Percentiles rank a stretch among this genome's conserved stretches.
Conservation (phyloP, 2,113 vertebrate genomes). For the Cyprinodon brontotheroides region DNA sequence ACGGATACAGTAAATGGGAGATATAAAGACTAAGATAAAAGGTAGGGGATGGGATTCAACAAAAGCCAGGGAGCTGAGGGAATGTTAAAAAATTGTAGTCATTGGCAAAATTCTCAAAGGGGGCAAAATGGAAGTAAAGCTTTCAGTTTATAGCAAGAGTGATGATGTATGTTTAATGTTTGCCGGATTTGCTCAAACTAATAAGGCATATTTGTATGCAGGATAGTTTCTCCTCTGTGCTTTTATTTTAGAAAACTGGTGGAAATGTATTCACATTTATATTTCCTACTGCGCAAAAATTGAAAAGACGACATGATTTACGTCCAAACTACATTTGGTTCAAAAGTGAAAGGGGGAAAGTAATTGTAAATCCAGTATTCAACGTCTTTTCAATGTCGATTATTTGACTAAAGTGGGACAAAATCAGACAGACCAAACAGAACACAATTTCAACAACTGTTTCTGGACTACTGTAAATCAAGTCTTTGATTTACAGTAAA, state of each 20-base stretch:
- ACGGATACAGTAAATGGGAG: background rate
- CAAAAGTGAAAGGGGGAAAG: too few species aligned
- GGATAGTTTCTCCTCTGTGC: background rate
- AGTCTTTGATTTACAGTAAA: too few species aligned
- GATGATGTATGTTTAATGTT: background rate
- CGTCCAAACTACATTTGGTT: too few species aligned
- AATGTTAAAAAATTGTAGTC: background rate
- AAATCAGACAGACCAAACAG: too few species aligned
- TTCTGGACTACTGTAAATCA: too few species aligned
- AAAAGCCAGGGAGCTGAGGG: background rate
- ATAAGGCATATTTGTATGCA: background rate
- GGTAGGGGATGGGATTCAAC: background rate
- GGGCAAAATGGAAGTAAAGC: background rate
- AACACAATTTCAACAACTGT: too few species aligned
- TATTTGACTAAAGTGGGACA: too few species aligned
- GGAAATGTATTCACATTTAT: background rate
- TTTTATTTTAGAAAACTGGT: background rate
- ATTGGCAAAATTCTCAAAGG: background rate
- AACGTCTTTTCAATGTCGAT: too few species aligned
- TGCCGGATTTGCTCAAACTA: background rate
- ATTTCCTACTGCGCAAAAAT: too few species aligned
- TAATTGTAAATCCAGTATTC: too few species aligned
- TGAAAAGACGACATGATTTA: too few species aligned
- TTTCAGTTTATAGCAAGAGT: background rate
- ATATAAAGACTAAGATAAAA: background rate